A percentile compares a stretch with the other conserved stretches of the same genome.
These are phyloP conservation scores for Cranoglanis bouderius DNA, from an alignment of 2,113 vertebrate genomes.

Conservation along the genomic window DNA sequence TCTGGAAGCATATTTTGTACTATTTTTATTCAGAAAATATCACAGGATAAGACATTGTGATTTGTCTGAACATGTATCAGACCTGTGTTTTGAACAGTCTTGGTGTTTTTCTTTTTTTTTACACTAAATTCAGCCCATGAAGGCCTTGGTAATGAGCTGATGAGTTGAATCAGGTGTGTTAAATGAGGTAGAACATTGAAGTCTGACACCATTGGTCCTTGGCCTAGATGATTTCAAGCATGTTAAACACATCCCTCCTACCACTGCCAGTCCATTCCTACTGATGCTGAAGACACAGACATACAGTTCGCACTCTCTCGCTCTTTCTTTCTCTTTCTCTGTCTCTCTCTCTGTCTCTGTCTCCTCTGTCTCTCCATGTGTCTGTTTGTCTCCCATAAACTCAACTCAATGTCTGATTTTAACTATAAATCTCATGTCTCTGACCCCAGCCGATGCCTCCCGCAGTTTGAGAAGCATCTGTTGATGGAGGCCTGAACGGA, in stretches of 20 bases:
- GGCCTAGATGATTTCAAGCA: conserved; percentile 26
- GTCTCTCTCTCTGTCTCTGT: background rate
- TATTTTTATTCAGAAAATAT: conserved; percentile 2
- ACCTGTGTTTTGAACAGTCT: background rate
- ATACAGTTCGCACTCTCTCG: no score
- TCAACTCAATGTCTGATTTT: conserved; percentile 24
- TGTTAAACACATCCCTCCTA: conserved; percentile 18
- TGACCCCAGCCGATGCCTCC: conserved; percentile 16
- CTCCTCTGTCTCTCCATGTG: background rate
- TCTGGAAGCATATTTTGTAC: background rate
- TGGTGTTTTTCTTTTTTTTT: background rate
- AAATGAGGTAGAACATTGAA: conserved; percentile 31
- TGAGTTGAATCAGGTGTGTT: conserved; percentile 28
- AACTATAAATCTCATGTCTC: conserved; percentile 19
- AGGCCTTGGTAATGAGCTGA: conserved; percentile 19
- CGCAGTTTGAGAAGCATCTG: conserved; percentile 41
- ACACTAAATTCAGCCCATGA: conserved; percentile 9
- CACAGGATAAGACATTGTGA: conserved; percentile 8
- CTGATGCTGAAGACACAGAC: background rate
- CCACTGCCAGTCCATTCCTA: background rate
- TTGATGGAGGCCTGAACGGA: conserved; percentile 25
- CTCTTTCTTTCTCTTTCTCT: background rate
- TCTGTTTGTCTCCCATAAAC: background rate
- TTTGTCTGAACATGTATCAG: background rate
- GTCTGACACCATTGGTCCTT: conserved; percentile 3